Evolutionary conservation across 1,140 invertebrate species (phyloP).

Genomic region (Lethrus apterus): DNA sequence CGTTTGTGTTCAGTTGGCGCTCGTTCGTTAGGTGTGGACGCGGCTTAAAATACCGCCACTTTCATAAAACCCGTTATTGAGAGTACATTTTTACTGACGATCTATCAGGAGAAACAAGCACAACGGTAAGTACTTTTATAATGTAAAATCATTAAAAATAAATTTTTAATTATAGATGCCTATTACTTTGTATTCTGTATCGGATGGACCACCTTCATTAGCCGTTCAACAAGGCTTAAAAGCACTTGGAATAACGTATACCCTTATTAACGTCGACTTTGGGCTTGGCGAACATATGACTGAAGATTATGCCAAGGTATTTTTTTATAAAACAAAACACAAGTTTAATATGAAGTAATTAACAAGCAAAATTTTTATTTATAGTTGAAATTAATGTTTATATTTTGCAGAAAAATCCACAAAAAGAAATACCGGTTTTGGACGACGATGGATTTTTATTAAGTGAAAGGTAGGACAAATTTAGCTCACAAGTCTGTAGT

Average conservation of each 20-base stretch:
- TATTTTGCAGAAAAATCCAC: conserved; percentile 60
- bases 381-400: no score
- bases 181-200: conserved; percentile 62
- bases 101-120: no score
- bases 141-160: no score
- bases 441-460: conserved; percentile 65
- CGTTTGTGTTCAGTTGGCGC: no score
- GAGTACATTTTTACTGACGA: no score
- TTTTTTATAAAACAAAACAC: conserved; percentile 7
- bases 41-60: no score
- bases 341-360: background rate
- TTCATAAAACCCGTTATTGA: no score
- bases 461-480: conserved; percentile 60
- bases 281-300: conserved; percentile 62
- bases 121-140: no score
- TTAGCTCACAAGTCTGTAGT: no score
- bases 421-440: conserved; percentile 70
- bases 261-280: conserved; percentile 60
- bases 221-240: conserved; percentile 61
- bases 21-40: no score
- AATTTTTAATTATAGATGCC: conserved; percentile 24
- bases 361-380: background rate
- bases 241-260: conserved; percentile 53
- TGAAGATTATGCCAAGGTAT: conserved; percentile 59
- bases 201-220: conserved; percentile 66